Base-by-base conservation (phyloP, 37 sponge, comb jelly and placozoan species). In the Tethya wilhelma region DNA sequence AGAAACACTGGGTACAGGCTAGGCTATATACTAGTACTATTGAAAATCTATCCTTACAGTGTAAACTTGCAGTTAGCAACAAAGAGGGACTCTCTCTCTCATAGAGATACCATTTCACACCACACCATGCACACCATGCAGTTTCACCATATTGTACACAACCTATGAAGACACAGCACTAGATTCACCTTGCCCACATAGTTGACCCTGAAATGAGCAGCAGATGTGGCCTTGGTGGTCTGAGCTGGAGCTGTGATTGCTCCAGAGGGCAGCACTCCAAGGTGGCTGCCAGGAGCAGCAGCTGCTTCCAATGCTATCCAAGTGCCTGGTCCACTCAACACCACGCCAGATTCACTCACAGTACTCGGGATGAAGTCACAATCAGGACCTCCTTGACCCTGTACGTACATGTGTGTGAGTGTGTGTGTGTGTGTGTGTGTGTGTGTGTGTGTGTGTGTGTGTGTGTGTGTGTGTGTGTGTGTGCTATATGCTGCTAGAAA, bases 341-440 rank as follows among this genome's bases (percentile, higher is more conserved):
- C 55, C 11, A 11, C 17, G 33, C 25, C 33, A 19, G 55, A n/a
- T n/a, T n/a, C n/a, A n/a, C n/a, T 72, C 1, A 19, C 55, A 20
- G 69, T 12, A 28, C 25, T 29, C 8, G 77, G 78, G 28, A 32
- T 37, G 73, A 93, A 93, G 76, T 93, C 93, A 84, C 93, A 84
- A n/a, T 93, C 93, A 2, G 77, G 78, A n/a, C 89, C 93, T 32
- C 93, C 88, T 38, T 58, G 63, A 0, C 82, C 89, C 90, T 85
- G 41, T 23, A 49, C 9, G 53, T 19, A 49, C 14, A 49, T 49
- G n/a, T n/a, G n/a, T n/a, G n/a, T n/a, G n/a, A n/a, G n/a, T n/a
- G n/a, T n/a, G n/a, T n/a, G n/a, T n/a, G n/a, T n/a, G n/a, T n/a
- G n/a, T n/a, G n/a, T n/a, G n/a, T n/a, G n/a, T n/a, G n/a, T n/a